Evolutionary conservation across 2,888 invertebrate genomes (phyloP), one percentile per base, ranked within the genome.

Genomic region (Plutella xylostella): DNA sequence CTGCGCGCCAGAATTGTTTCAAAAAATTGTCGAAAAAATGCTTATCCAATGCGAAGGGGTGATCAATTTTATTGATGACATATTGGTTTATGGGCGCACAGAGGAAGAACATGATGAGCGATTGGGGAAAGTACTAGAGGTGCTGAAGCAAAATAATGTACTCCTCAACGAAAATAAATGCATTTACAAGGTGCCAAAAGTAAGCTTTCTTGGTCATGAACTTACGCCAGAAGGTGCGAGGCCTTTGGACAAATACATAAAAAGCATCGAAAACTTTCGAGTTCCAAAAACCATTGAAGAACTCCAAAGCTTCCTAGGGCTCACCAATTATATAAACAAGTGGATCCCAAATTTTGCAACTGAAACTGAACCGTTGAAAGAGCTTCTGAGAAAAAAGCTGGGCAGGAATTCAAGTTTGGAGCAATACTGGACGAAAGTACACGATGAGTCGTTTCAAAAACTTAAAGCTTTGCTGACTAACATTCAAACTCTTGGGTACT

Each of bases 1-100:
- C 2, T 68, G 68, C 42, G 79, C 79, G 4, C 65, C 69, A 0
- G n/a, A n/a, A n/a, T n/a, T n/a, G n/a, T n/a, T n/a, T n/a, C n/a
- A n/a, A n/a, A n/a, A n/a, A n/a, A n/a, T 56, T 2, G 45, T 77
- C 20, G 63, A 65, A 47, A 50, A 52, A 48, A 57, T 72, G 7
- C 41, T 76, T 3, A 25, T 48, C 31, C 54, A 52, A 4, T 65
- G 65, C 17, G 54, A 63, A 31, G 67, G 68, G 72, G n/a, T n/a
- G n/a, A n/a, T n/a, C n/a, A n/a, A n/a, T n/a, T n/a, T n/a, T n/a
- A n/a, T n/a, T n/a, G n/a, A 72, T 53, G 69, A 72, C 52, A 68
- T 76, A 38, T 43, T 68, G 3, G 48, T 73, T 11, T 59, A 15
- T 7, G 46, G 48, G 2, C 14, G 28, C 11, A 28, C 4, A 5